These are phyloP conservation scores for Reticulitermes speratus DNA, from an alignment of 1,140 invertebrate genomes.

Conservation along the genomic window DNA sequence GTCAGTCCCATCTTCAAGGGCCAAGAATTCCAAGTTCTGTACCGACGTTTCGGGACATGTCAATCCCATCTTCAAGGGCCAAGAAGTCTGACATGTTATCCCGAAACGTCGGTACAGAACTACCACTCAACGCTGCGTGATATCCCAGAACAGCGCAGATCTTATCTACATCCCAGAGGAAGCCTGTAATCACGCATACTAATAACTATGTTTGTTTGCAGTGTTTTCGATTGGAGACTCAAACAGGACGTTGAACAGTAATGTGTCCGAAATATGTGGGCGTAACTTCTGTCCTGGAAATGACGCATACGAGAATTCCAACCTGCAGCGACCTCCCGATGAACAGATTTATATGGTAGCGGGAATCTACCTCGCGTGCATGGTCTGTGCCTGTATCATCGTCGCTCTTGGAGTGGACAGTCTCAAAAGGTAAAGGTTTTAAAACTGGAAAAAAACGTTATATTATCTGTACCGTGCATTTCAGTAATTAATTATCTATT, in stretches of 20 bases:
- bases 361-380: slow-evolving; percentile 80
- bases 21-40: no score
- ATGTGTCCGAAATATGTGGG: slow-evolving; percentile 62
- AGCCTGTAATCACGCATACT: no score
- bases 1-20: no score
- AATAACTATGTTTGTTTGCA: slow-evolving; percentile 36
- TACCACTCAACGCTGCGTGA: no score
- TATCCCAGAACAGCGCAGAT: no score
- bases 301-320: slow-evolving; percentile 57
- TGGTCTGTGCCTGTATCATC: slow-evolving; percentile 70
- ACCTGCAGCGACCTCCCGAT: slow-evolving; percentile 64
- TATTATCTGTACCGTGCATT: no score
- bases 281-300: slow-evolving; percentile 69
- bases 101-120: no score
- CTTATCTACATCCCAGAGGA: no score
- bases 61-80: no score
- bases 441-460: not conserved
- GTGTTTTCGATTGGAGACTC: slow-evolving; percentile 49
- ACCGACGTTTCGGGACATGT: no score
- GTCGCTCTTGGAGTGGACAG: slow-evolving; percentile 82
- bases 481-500: no score
- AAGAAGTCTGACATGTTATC: no score
- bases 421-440: slow-evolving; percentile 60
- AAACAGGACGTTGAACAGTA: slow-evolving; percentile 27
- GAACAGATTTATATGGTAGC: slow-evolving; percentile 74